Evolutionary conservation across 1,140 invertebrate species (phyloP).

Genomic region (Bemisia tabaci): DNA sequence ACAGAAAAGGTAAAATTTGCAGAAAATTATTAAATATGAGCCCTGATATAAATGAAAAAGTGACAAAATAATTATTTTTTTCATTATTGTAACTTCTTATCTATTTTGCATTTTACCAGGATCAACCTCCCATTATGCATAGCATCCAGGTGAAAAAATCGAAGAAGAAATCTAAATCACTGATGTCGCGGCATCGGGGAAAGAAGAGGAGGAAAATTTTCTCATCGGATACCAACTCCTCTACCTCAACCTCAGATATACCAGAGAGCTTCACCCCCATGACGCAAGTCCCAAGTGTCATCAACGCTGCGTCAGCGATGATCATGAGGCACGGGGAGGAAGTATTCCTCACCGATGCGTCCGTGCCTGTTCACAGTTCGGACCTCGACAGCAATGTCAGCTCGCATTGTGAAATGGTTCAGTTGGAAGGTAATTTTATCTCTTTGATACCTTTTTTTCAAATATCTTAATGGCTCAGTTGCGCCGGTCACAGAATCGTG

Average conservation of each 20-base stretch:
- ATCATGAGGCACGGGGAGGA: background rate
- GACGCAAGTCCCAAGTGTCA: background rate
- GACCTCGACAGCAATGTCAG: background rate
- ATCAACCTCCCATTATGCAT: background rate
- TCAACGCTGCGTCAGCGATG: background rate
- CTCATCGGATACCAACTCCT: background rate
- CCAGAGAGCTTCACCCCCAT: background rate
- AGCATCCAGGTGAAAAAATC: background rate
- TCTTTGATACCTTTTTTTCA: too few species aligned
- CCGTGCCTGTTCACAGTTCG: background rate
- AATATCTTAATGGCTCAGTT: too few species aligned
- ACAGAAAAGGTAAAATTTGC: too few species aligned
- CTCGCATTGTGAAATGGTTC: background rate
- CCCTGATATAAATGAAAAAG: too few species aligned
- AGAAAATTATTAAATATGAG: too few species aligned
- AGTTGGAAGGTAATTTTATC: background rate
- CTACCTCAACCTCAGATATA: background rate
- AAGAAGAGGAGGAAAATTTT: background rate
- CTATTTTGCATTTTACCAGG: too few species aligned
- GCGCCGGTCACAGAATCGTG: too few species aligned
- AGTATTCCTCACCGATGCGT: background rate
- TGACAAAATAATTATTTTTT: too few species aligned
- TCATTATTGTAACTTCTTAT: too few species aligned
- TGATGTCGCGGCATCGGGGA: background rate
- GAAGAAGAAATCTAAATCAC: background rate